A percentile compares a stretch with the other conserved stretches of the same genome.
These are phyloP conservation scores for Phycodurus eques DNA, from an alignment of 2,113 vertebrate species.

Conservation along the genomic window DNA sequence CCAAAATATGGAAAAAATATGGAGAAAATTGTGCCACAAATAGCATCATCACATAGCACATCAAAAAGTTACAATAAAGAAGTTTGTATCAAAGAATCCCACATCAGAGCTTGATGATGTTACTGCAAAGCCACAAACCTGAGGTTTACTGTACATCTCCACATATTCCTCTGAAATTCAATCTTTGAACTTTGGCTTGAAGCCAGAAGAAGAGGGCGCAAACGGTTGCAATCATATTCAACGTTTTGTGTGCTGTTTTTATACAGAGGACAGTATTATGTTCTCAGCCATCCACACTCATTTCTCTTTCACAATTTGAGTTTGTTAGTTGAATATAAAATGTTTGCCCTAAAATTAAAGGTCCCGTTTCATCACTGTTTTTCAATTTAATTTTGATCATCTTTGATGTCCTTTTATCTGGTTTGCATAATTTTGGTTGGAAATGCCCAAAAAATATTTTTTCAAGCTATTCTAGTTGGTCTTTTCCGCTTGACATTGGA, in stretches of 20 bases:
- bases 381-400: too few species aligned
- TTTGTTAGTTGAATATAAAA: too few species aligned
- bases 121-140: neutral
- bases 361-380: too few species aligned
- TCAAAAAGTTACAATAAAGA: neutral
- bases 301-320: neutral
- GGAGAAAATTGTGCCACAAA: neutral
- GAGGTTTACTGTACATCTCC: neutral
- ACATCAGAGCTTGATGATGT: neutral
- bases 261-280: neutral
- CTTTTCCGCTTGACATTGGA: too few species aligned
- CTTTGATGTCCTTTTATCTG: too few species aligned
- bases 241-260: conserved; percentile 5
- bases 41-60: neutral
- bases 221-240: conserved; percentile 3
- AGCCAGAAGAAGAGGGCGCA: neutral
- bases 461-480: too few species aligned
- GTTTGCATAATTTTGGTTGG: too few species aligned
- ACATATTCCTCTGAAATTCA: neutral
- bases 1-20: neutral
- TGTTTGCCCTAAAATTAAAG: too few species aligned
- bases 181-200: neutral
- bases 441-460: too few species aligned
- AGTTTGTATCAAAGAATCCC: neutral
- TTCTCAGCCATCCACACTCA: neutral